Evolutionary conservation across 2,113 vertebrate species (phyloP).

Genomic region (Eonycteris spelaea): DNA sequence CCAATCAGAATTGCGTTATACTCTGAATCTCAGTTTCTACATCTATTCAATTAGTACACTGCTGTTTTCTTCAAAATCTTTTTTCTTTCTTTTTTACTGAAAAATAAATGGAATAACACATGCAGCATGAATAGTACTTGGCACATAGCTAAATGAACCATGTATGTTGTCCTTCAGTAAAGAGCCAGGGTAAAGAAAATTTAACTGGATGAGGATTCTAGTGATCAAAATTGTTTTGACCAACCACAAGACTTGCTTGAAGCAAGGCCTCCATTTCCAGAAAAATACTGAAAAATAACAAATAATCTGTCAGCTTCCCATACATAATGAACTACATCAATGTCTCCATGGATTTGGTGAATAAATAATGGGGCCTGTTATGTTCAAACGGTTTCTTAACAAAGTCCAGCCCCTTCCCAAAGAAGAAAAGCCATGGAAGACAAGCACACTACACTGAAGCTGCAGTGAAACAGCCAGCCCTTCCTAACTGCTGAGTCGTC

Average conservation of each 20-base stretch:
- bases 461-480: constrained; percentile 52
- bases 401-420: constrained; percentile 65
- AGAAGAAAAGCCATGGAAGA: constrained; percentile 67
- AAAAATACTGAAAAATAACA: constrained; percentile 74
- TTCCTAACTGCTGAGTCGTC: constrained; percentile 68
- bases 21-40: background rate
- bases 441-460: constrained; percentile 61
- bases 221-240: constrained; percentile 30
- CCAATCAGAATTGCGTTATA: background rate
- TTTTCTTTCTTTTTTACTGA: background rate
- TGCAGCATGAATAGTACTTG: background rate
- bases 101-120: background rate
- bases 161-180: background rate
- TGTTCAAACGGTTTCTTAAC: constrained; percentile 76
- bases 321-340: constrained; percentile 52
- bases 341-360: background rate
- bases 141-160: background rate
- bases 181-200: background rate
- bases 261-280: constrained; percentile 54
- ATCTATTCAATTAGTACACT: background rate
- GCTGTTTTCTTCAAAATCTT: background rate
- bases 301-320: constrained; percentile 46
- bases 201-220: background rate
- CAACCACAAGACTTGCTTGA: constrained; percentile 27
- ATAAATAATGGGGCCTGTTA: constrained; percentile 65